These are phyloP conservation scores for Tetramorium bicarinatum DNA, from an alignment of 2,888 invertebrate species.

Conservation along the genomic window DNA sequence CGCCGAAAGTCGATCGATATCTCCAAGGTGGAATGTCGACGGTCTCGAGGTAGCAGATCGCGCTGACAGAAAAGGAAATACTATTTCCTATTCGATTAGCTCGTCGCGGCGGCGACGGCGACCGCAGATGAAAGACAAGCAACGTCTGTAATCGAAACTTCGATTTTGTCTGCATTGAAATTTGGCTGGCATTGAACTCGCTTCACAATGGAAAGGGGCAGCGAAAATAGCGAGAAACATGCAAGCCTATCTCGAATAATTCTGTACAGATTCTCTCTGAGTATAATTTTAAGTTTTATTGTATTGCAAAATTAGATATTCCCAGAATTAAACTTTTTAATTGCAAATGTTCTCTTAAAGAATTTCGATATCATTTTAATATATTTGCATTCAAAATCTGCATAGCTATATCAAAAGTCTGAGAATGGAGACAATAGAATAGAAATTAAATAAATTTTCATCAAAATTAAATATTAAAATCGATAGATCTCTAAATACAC, in stretches of 20 bases:
- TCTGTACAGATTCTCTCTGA: not conserved
- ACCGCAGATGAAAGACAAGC: constrained; percentile 38
- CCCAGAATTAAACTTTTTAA: not conserved
- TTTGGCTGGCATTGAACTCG: constrained; percentile 28
- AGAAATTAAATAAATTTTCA: not conserved
- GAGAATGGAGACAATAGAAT: not conserved
- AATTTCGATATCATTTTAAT: not conserved
- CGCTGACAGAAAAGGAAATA: constrained; percentile 65
- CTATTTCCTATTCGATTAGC: constrained; percentile 63
- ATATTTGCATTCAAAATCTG: not conserved
- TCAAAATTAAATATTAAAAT: not conserved
- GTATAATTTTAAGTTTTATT: not conserved
- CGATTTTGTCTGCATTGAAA: constrained; percentile 27
- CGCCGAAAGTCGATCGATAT: constrained; percentile 68
- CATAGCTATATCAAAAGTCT: not conserved
- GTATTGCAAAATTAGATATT: not conserved
- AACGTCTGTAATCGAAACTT: constrained; percentile 22
- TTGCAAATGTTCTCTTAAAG: not conserved
- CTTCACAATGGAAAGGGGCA: constrained; percentile 1
- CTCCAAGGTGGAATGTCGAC: constrained; percentile 43
- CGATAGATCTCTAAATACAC: not conserved
- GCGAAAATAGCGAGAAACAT: constrained; percentile 16
- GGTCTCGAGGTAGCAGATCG: constrained; percentile 47
- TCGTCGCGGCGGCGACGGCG: constrained; percentile 3
- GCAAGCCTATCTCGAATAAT: not conserved